These are phyloP conservation scores for Apaloderma vittatum DNA, from an alignment of 2,113 vertebrate genomes.

Conservation along the genomic window DNA sequence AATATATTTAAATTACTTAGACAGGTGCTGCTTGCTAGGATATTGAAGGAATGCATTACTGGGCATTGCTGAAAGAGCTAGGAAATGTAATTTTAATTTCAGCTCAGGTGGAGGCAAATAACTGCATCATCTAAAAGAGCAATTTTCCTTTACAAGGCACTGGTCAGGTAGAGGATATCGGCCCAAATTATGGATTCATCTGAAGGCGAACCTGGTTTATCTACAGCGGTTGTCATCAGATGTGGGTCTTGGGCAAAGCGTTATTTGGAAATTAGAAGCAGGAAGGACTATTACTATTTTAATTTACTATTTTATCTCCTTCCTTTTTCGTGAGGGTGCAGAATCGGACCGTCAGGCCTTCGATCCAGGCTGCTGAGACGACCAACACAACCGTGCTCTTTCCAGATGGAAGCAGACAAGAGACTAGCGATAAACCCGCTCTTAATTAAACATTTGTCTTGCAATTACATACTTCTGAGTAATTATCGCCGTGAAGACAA, in stretches of 20 bases:
- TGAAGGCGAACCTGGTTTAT: neutral
- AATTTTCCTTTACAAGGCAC: neutral
- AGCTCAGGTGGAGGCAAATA: neutral
- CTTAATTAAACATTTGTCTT: conserved; percentile 61
- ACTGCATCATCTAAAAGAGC: neutral
- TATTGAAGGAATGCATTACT: neutral
- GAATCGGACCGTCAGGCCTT: neutral
- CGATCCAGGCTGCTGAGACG: neutral
- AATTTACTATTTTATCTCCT: neutral
- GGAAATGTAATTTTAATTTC: conserved; percentile 2
- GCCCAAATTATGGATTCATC: neutral
- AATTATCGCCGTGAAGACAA: conserved; percentile 33
- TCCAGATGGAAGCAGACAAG: conserved; percentile 52
- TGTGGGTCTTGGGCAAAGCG: neutral
- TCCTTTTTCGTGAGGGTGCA: neutral
- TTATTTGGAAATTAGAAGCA: neutral
- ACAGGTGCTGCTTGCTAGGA: neutral
- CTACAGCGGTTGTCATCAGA: fast-evolving
- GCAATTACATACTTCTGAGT: conserved; percentile 25
- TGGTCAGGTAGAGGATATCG: neutral
- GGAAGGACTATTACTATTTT: neutral
- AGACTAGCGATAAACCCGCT: conserved; percentile 22
- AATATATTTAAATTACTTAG: neutral
- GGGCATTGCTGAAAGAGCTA: neutral
- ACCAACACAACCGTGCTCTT: neutral